Base-by-base conservation (phyloP, 2,113 vertebrate species). In the Gymnogyps californianus region DNA sequence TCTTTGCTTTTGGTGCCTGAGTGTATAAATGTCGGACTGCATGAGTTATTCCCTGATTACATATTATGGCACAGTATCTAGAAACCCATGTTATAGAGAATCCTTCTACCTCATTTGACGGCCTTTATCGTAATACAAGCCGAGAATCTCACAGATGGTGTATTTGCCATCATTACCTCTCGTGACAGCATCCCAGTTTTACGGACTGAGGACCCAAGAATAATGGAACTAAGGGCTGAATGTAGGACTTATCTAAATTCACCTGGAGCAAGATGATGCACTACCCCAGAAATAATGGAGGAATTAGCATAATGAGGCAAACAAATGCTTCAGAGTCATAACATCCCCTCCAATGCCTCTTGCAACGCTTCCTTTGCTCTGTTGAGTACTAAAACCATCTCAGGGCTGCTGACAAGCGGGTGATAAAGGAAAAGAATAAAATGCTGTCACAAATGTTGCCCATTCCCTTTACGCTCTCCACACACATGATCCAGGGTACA, bases 231-330 rank as follows among this genome's bases (percentile, higher is more conserved):
- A 67, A 78, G 38, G 51, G 20, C 46, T 83, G 67, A 66, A 86
- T 58, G 24, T n/a, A 64, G 59, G 65, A 79, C 11, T 95, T 77
- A 82, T 25, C 75, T 86, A 90, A 85, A 95, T 92, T 88, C 75
- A 97, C 92, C 92, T 83, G 59, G 71, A 90, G 79, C 64, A 87
- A 93, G 76, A 83, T 74, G 90, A 70, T 66, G 36, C 82, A 22
- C 62, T 77, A 74, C 42, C 32, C 72, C 71, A 90, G 80, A 93
- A 42, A 92, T 89, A 95, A 92, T 40, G 52, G 18, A 64, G 36
- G 65, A 96, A 95, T 93, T 86, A 90, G 57, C 80, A 92, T 89
- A 95, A 95, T 44, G 76, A 95, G 77, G 65, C 52, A 91, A 89
- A 90, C 72, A 91, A 91, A 75, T 13, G 29, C 42, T 86, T 88